Evolutionary conservation across 2,888 invertebrate genomes (phyloP).

Genomic region (Glyphotaelius pellucidus): DNA sequence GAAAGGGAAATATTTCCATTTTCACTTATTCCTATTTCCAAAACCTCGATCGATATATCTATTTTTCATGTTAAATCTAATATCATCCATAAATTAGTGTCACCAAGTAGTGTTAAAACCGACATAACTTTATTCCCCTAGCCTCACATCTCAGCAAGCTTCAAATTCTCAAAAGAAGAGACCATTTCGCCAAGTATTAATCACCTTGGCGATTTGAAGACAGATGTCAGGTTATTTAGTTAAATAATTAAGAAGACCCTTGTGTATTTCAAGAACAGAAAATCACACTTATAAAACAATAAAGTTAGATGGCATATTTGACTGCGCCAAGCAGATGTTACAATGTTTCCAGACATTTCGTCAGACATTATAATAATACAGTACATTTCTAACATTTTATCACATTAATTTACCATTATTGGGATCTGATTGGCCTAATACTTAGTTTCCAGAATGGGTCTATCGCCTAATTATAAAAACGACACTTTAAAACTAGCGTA

Average conservation of each 20-base stretch:
- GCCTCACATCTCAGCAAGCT: not conserved
- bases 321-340: slow-evolving; percentile 52
- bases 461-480: not conserved
- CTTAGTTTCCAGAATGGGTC: slow-evolving; percentile 29
- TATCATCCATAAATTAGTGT: not conserved
- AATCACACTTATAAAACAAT: slow-evolving; percentile 30
- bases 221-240: not conserved
- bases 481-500: not conserved
- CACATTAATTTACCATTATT: slow-evolving; percentile 46
- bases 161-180: not conserved
- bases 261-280: slow-evolving; percentile 8
- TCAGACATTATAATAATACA: slow-evolving; percentile 44
- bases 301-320: slow-evolving; percentile 56
- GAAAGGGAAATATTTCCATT: not conserved
- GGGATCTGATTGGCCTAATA: slow-evolving; percentile 49
- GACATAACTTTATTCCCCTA: not conserved
- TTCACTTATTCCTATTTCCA: not conserved
- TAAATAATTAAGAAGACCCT: not conserved
- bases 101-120: not conserved
- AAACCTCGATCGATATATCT: not conserved
- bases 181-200: not conserved
- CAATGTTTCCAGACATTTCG: not conserved
- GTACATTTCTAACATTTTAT: slow-evolving; percentile 37
- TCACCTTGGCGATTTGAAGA: not conserved
- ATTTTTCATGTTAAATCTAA: not conserved